phyloP scores from a whole-genome alignment of 2,797 vertebrate genomes.

The Dryobates pubescens region DNA sequence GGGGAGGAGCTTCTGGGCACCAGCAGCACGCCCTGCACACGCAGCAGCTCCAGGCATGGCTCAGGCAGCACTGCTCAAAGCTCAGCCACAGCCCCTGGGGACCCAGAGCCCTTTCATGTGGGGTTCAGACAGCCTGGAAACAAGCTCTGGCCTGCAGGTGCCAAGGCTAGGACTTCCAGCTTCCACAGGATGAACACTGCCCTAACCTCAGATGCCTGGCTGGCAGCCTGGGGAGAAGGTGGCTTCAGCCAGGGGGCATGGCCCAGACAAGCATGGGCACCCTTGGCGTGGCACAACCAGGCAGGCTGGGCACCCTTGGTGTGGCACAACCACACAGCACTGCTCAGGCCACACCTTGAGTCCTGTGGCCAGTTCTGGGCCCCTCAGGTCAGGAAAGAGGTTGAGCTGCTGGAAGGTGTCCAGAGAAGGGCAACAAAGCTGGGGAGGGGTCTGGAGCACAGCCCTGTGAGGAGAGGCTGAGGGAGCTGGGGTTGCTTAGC shows the following conservation, averaged over 20 bases:
- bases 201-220: not conserved
- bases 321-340: too few species aligned
- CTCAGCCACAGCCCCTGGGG: fast-evolving
- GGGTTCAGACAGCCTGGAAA: not conserved
- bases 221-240: not conserved
- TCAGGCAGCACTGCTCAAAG: not conserved
- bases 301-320: too few species aligned
- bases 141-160: not conserved
- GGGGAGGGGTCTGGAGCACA: too few species aligned
- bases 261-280: not conserved
- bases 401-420: too few species aligned
- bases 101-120: not conserved
- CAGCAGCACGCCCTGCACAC: not conserved
- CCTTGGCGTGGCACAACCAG: too few species aligned
- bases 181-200: fast-evolving
- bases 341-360: too few species aligned
- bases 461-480: too few species aligned
- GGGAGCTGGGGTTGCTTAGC: too few species aligned
- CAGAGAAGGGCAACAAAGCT: too few species aligned
- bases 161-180: not conserved
- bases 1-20: not conserved
- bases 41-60: not conserved
- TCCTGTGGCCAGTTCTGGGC: too few species aligned
- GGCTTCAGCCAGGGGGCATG: not conserved
- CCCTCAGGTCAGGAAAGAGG: too few species aligned